Evolutionary conservation across 2,113 vertebrate genomes (phyloP).

Genomic region (Cephalopterus ornatus): DNA sequence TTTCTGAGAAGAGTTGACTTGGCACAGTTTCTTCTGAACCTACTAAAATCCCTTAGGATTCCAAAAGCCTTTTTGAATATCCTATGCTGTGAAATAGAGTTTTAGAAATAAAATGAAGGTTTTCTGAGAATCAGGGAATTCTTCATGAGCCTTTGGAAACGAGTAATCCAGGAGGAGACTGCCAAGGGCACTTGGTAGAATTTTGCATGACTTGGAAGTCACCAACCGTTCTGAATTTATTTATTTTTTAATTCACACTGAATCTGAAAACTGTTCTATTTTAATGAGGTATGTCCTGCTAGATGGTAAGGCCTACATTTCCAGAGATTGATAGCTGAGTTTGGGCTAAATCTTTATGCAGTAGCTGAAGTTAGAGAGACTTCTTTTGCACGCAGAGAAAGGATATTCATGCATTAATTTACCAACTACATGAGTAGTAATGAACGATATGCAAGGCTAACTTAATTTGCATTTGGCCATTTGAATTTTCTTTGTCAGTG

Average conservation of each 20-base stretch:
- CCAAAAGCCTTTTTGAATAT: not conserved
- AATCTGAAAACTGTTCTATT: not conserved
- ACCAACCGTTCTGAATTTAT: not conserved
- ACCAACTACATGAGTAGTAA: not conserved
- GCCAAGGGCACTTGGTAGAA: not conserved
- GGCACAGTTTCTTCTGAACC: not conserved
- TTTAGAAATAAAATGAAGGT: not conserved
- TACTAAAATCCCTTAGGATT: not conserved
- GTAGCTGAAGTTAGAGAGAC: not conserved
- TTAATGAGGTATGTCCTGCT: not conserved
- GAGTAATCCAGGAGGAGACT: not conserved
- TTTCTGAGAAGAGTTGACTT: not conserved
- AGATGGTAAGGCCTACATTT: not conserved
- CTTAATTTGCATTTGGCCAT: constrained; percentile 25
- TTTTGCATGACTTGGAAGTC: not conserved
- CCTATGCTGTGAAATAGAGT: not conserved
- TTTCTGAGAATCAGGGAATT: not conserved
- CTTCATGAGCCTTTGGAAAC: not conserved
- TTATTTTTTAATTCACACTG: not conserved
- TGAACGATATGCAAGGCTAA: not conserved
- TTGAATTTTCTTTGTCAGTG: constrained; percentile 24
- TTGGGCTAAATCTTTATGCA: not conserved
- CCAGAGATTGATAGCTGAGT: not conserved
- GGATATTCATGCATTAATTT: not conserved
- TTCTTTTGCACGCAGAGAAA: not conserved